These are phyloP conservation scores for Altica lythri DNA, from an alignment of 2,888 invertebrate genomes.

Conservation along the genomic window DNA sequence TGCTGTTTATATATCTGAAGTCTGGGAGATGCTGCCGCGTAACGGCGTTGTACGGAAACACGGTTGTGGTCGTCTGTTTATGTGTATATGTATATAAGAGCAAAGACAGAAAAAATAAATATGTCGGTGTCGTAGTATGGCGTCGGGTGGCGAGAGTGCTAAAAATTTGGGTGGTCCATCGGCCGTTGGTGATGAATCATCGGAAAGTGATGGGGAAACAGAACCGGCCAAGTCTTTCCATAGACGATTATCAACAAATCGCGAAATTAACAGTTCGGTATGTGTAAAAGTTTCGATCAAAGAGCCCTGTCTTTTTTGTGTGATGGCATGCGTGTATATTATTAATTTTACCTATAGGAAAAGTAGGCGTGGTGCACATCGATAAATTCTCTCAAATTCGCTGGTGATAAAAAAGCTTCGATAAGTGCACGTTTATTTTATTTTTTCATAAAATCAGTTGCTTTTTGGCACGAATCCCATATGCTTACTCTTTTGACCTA, in stretches of 20 bases:
- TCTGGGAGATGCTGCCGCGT: slow-evolving; percentile 22
- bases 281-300: slow-evolving; percentile 50
- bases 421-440: slow-evolving; percentile 28
- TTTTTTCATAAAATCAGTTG: slow-evolving; percentile 27
- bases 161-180: slow-evolving; percentile 52
- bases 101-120: slow-evolving; percentile 39
- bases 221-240: slow-evolving; percentile 78
- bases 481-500: slow-evolving; percentile 26
- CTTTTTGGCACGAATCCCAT: slow-evolving; percentile 36
- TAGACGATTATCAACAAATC: slow-evolving; percentile 80
- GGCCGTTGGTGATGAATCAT: slow-evolving; percentile 63
- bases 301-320: slow-evolving; percentile 8
- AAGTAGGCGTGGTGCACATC: slow-evolving; percentile 40
- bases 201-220: slow-evolving; percentile 83
- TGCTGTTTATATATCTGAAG: too few relatives aligned
- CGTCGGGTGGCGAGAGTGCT: slow-evolving; percentile 52
- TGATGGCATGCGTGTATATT: slow-evolving; percentile 45
- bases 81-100: slow-evolving; percentile 19
- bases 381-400: too few relatives aligned
- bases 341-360: slow-evolving; percentile 29
- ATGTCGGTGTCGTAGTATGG: slow-evolving; percentile 52
- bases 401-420: slow-evolving; percentile 26
- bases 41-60: slow-evolving; percentile 18
- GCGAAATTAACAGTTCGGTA: slow-evolving; percentile 81
- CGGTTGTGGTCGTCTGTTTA: slow-evolving; percentile 29